Base-by-base conservation (phyloP, 2,113 vertebrate species). In the Callospermophilus lateralis region DNA sequence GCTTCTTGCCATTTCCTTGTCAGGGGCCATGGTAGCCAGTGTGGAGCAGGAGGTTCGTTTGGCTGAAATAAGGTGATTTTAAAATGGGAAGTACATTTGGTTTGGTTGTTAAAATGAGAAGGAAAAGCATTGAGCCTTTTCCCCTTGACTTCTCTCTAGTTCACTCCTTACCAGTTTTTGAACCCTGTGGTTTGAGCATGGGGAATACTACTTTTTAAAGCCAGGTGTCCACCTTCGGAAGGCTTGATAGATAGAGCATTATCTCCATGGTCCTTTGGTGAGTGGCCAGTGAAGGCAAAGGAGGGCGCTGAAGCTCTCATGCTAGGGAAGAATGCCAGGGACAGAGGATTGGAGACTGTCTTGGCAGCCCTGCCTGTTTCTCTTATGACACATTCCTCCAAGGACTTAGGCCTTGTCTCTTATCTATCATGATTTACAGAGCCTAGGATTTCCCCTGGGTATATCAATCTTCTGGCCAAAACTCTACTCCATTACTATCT, bases 71-170 rank as follows among this genome's bases (percentile, higher is more conserved):
- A 55, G 42, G n/a, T 34, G 72, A 65, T 22, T 78, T 20, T 32
- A 73, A 77, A 73, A 32, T 65, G 61, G 37, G 28, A n/a, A 84
- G 28, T 61, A 26, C 28, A 22, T 67, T 87, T 68, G 24, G 19
- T 72, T 73, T 90, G 70, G 15, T 45, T 86, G 22, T 94, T 94
- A 55, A 79, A 67, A 94, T 4, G 0, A 39, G 51, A 65, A 65
- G 61, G 32, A 39, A 78, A 77, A 16, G n/a, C 20, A 24, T 24
- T 58, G 17, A 58, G 19, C 55, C 72, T 51, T 74, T 42, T 42
- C 37, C 72, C 45, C 84, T 74, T 80, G 79, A 42, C 61, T 55
- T 42, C 8, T 72, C 63, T 76, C 61, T 87, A 10, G 20, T n/a
- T 53, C 34, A 5, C 32, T 51, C 22, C 45, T 89, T 73, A 32